Evolutionary conservation across 2,888 invertebrate species (phyloP).

Genomic region (Stenichneumon culpator): DNA sequence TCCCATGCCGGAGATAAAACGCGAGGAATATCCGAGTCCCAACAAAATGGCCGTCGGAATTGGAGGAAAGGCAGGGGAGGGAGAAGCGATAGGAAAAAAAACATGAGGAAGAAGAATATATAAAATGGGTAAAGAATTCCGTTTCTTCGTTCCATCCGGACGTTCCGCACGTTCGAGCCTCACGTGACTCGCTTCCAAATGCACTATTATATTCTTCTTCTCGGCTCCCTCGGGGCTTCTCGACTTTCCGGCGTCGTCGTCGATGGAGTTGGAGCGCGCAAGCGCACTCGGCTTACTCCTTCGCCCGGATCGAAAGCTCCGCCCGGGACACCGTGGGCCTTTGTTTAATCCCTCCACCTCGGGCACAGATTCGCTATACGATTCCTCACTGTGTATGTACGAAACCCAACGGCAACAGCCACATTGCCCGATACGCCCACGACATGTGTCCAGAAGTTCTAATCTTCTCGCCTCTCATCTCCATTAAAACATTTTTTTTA

Average conservation of each 20-base stretch:
- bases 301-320: constrained; percentile 80
- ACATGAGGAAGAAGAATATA: constrained; percentile 42
- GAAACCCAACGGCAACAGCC: constrained; percentile 60
- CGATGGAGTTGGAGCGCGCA: constrained; percentile 55
- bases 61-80: neutral
- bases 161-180: constrained; percentile 70
- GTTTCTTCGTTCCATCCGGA: constrained; percentile 51
- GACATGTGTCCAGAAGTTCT: constrained; percentile 75
- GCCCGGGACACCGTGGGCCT: constrained; percentile 78
- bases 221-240: constrained; percentile 48
- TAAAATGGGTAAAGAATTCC: constrained; percentile 62
- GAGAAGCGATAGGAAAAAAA: constrained; percentile 54
- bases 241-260: constrained; percentile 54
- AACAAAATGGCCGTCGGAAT: constrained; percentile 80
- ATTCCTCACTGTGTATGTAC: constrained; percentile 29
- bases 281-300: constrained; percentile 67
- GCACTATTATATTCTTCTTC: constrained; percentile 59
- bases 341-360: constrained; percentile 80
- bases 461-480: constrained; percentile 52
- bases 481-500: constrained; percentile 11
- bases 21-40: constrained; percentile 76
- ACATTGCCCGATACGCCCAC: constrained; percentile 78
- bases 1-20: constrained; percentile 35
- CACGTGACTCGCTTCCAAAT: constrained; percentile 75
- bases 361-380: constrained; percentile 52